phyloP scores from a whole-genome alignment of 2,113 vertebrate genomes.

The Potamarius usumacintae region DNA sequence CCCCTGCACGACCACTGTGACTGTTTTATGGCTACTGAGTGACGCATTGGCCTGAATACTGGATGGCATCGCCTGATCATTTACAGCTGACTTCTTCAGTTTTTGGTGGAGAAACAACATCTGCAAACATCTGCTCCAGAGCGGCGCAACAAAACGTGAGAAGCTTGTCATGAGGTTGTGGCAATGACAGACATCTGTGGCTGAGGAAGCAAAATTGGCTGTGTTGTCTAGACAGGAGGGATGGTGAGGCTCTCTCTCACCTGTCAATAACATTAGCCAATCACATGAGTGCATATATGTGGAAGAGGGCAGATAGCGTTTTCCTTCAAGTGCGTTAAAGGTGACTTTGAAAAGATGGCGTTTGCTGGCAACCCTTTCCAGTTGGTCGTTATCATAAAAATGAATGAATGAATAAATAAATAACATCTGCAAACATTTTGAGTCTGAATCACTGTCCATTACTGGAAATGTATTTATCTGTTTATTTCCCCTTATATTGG shows the following conservation, averaged over 20 bases:
- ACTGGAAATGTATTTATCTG: not conserved
- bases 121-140: not conserved
- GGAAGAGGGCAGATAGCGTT: not conserved
- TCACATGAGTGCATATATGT: not conserved
- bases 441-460: not conserved
- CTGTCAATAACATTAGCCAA: not conserved
- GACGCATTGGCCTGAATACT: not conserved
- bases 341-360: not conserved
- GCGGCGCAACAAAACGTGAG: too few relatives aligned
- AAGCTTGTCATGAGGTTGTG: not conserved
- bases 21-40: constrained; percentile 10
- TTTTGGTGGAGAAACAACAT: not conserved
- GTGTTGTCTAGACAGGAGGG: not conserved
- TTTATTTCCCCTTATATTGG: not conserved
- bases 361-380: not conserved
- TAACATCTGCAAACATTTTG: not conserved
- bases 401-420: not conserved
- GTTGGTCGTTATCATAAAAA: not conserved
- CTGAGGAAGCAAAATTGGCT: not conserved
- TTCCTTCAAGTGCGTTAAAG: not conserved
- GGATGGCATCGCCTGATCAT: not conserved
- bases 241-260: not conserved
- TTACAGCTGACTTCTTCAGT: not conserved
- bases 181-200: not conserved
- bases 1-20: constrained; percentile 23